phyloP scores from a whole-genome alignment of 1,140 invertebrate genomes.

The Penaeus vannamei region DNA sequence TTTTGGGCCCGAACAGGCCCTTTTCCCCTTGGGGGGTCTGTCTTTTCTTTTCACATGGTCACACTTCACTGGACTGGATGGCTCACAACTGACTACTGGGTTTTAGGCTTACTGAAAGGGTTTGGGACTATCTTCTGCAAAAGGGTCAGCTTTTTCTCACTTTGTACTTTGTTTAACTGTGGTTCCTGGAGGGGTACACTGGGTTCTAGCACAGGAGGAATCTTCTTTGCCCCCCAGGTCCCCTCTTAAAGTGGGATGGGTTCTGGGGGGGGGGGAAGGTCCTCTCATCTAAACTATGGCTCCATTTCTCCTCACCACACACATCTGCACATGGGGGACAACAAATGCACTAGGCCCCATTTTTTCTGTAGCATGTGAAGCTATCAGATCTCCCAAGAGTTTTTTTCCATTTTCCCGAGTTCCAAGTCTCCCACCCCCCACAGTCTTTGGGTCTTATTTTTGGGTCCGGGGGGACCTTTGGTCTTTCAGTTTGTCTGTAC shows the following conservation, averaged over 20 bases:
- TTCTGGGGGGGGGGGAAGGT: conserved; percentile 66
- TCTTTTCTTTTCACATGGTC: conserved; percentile 41
- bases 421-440: conserved; percentile 45
- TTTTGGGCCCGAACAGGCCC: conserved; percentile 65
- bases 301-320: conserved; percentile 76
- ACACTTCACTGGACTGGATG: conserved; percentile 53
- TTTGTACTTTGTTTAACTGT: conserved; percentile 62
- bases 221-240: conserved; percentile 76
- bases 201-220: conserved; percentile 70
- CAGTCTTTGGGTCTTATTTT: conserved; percentile 66
- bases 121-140: conserved; percentile 60
- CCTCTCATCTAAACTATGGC: conserved; percentile 63
- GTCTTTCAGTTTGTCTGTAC: conserved; percentile 53
- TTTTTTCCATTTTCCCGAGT: conserved; percentile 40
- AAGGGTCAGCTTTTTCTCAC: conserved; percentile 56
- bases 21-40: conserved; percentile 48
- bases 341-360: conserved; percentile 24
- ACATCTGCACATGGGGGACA: neutral
- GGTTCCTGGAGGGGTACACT: conserved; percentile 68
- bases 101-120: conserved; percentile 55
- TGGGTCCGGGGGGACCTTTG: conserved; percentile 60
- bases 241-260: conserved; percentile 72
- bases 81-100: conserved; percentile 66
- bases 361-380: conserved; percentile 39
- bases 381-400: conserved; percentile 16